phyloP scores from a whole-genome alignment of 2,113 vertebrate genomes.

The Scomber scombrus region DNA sequence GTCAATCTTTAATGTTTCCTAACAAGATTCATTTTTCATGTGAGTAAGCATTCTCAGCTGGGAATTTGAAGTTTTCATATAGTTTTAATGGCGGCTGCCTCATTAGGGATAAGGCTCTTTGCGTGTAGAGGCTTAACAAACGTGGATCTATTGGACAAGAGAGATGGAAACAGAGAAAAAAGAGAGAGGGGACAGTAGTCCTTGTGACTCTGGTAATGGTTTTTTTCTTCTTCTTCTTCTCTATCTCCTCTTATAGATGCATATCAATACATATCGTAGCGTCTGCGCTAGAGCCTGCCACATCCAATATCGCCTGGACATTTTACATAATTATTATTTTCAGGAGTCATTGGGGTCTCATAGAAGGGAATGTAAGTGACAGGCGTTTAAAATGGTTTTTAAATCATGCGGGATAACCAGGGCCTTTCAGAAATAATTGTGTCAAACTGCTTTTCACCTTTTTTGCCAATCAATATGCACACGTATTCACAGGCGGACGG shows the following conservation, averaged over 20 bases:
- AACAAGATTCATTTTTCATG: constrained; percentile 19
- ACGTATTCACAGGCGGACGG: constrained; percentile 83
- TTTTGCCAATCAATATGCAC: constrained; percentile 87
- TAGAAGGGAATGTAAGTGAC: constrained; percentile 85
- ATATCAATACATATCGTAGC: constrained; percentile 77
- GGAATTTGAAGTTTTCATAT: constrained; percentile 5
- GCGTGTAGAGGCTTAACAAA: constrained; percentile 1
- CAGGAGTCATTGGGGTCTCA: constrained; percentile 83
- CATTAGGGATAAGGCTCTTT: constrained; percentile 2
- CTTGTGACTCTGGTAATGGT: constrained; percentile 64
- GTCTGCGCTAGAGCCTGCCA: constrained; percentile 73
- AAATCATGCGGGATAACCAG: constrained; percentile 84
- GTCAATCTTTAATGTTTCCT: constrained; percentile 36
- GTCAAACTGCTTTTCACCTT: constrained; percentile 88
- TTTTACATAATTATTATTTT: constrained; percentile 89
- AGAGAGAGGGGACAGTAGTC: constrained; percentile 45
- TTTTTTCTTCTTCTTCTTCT: constrained; percentile 52
- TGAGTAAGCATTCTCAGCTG: neutral
- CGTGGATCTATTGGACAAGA: constrained; percentile 33
- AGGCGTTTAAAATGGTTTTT: constrained; percentile 87
- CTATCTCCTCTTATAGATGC: constrained; percentile 76
- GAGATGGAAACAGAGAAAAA: constrained; percentile 20
- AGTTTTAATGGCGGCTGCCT: constrained; percentile 26
- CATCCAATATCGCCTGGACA: constrained; percentile 81
- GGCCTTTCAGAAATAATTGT: constrained; percentile 87